A percentile compares a stretch with the other conserved stretches of the same genome.
Evolutionary conservation across 2,888 invertebrate species (phyloP).

Genomic region (Idaea straminata): DNA sequence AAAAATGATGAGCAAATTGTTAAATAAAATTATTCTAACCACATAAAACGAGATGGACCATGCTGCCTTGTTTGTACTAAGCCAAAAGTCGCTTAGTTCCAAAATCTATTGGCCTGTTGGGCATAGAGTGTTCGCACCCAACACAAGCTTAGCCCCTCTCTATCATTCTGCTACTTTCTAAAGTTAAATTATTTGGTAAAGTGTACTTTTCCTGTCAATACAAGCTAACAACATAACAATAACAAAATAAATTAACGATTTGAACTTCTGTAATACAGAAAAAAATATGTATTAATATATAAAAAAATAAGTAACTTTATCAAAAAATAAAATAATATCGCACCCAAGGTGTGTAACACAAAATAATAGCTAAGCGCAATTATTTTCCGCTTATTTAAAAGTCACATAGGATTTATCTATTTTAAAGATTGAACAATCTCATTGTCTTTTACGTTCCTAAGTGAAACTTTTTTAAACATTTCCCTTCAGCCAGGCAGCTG

Average conservation of each 20-base stretch:
- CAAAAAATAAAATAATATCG: not conserved
- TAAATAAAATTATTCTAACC: conserved; percentile 9
- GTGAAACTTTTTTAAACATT: too few relatives aligned
- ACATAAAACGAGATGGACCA: too few relatives aligned
- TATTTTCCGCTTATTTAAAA: not conserved
- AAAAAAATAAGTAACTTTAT: not conserved
- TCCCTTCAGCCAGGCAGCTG: too few relatives aligned
- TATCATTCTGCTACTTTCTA: too few relatives aligned
- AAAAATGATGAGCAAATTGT: conserved; percentile 35
- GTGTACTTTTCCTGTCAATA: conserved; percentile 6
- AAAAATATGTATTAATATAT: not conserved
- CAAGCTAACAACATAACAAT: conserved; percentile 11
- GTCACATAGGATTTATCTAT: not conserved
- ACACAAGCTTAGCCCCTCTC: too few relatives aligned
- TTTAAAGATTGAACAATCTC: not conserved
- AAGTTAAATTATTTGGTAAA: too few relatives aligned
- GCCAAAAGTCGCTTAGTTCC: too few relatives aligned
- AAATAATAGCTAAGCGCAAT: not conserved
- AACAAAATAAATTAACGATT: conserved; percentile 15
- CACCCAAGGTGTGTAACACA: not conserved
- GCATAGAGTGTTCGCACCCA: too few relatives aligned
- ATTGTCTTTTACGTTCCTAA: too few relatives aligned
- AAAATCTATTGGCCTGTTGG: too few relatives aligned
- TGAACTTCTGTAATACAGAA: not conserved
- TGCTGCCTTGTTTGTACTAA: too few relatives aligned